phyloP scores from a whole-genome alignment of 1,140 invertebrate genomes.

The Mercenaria mercenaria region DNA sequence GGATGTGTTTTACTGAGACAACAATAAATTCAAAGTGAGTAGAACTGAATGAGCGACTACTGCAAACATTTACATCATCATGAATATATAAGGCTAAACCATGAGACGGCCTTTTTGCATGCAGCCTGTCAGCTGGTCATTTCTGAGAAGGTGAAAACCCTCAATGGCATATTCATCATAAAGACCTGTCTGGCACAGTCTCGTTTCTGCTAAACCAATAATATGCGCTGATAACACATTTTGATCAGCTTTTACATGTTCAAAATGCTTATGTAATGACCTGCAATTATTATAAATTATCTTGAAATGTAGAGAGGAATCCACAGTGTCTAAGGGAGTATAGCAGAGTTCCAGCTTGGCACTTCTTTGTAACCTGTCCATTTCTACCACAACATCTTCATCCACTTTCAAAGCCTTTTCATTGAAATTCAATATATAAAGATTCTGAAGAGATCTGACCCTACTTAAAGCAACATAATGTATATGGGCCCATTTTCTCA shows the following conservation, averaged over 20 bases:
- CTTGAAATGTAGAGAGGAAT: conserved; percentile 1
- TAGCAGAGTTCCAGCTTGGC: neutral
- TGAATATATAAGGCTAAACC: neutral
- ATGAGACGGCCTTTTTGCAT: neutral
- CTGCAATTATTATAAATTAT: conserved; percentile 1
- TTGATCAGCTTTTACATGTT: conserved; percentile 23
- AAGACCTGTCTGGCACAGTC: neutral
- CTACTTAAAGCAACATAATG: conserved; percentile 26
- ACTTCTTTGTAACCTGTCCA: neutral
- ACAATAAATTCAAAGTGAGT: neutral
- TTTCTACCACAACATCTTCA: neutral
- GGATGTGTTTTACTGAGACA: neutral
- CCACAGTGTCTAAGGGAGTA: neutral
- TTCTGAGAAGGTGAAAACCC: neutral
- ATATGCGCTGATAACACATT: conserved; percentile 21
- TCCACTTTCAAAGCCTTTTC: neutral
- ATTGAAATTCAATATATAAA: conserved; percentile 8
- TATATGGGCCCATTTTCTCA: neutral
- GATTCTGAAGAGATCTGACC: neutral
- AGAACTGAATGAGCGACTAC: neutral
- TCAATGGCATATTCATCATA: neutral
- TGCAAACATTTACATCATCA: neutral
- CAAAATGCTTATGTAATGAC: neutral
- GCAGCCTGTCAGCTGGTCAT: neutral
- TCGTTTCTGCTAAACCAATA: conserved; percentile 5